A percentile compares a stretch with the other conserved stretches of the same genome.
These are phyloP conservation scores for Oscheius myriophilus DNA, from an alignment of 2,888 invertebrate species.

Conservation along the genomic window DNA sequence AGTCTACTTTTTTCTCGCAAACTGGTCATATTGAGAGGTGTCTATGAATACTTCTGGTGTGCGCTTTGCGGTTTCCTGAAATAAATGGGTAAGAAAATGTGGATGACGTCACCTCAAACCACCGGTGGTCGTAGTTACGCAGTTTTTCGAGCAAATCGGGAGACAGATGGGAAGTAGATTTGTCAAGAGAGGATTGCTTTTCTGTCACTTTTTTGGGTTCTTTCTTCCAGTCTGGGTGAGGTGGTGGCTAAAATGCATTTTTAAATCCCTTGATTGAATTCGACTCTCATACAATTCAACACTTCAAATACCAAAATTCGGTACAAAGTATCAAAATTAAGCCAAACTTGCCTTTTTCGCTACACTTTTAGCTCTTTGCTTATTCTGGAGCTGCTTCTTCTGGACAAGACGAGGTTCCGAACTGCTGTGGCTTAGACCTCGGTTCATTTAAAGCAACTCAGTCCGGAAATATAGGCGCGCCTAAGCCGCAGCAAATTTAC, in stretches of 20 bases:
- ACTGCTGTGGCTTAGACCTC: constrained; percentile 5
- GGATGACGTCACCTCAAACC: constrained; percentile 38
- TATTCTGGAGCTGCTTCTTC: not conserved
- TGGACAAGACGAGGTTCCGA: constrained; percentile 10
- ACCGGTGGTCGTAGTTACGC: constrained; percentile 37
- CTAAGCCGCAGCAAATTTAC: too few species aligned
- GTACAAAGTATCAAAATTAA: too few species aligned
- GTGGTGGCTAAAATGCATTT: too few species aligned
- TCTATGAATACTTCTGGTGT: constrained; percentile 48
- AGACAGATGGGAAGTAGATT: constrained; percentile 31
- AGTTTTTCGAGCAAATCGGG: constrained; percentile 39
- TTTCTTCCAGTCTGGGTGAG: too few species aligned
- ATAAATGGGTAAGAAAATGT: not conserved
- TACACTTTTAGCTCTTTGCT: constrained; percentile 2
- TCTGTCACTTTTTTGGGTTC: not conserved
- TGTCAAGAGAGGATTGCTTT: not conserved
- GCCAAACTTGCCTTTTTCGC: constrained; percentile 2
- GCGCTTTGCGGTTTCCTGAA: constrained; percentile 38
- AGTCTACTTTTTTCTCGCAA: constrained; percentile 41
- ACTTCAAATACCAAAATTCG: too few species aligned
- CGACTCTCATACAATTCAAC: too few species aligned
- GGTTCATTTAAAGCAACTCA: constrained; percentile 6
- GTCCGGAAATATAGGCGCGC: too few species aligned
- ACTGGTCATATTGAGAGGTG: constrained; percentile 50
- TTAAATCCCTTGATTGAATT: too few species aligned